phyloP scores from a whole-genome alignment of 2,113 vertebrate species.

The Sus scrofa region T2T-Sscrofa CM000824.6:217631501-217632000 shows the following conservation, averaged over 20 bases:
- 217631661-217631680: too few species aligned
- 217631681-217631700: not conserved
- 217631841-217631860: constrained; percentile 81
- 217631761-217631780: not conserved
- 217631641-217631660: too few species aligned
- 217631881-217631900: constrained; percentile 87
- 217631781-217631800: not conserved
- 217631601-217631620: too few species aligned
- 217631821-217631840: constrained; percentile 48
- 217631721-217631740: not conserved
- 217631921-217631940: constrained; percentile 94
- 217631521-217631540: too few species aligned
- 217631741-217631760: not conserved
- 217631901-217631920: constrained; percentile 90
- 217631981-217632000: constrained; percentile 91
- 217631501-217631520: too few species aligned
- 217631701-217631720: not conserved
- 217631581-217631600: too few species aligned
- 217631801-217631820: constrained; percentile 76
- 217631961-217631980: constrained; percentile 97
- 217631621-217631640: too few species aligned
- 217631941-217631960: constrained; percentile 96
- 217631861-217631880: constrained; percentile 87
- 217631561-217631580: too few species aligned
- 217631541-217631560: too few species aligned